Base-by-base conservation (phyloP, 2,888 invertebrate species). In the Malacosoma neustria region DNA sequence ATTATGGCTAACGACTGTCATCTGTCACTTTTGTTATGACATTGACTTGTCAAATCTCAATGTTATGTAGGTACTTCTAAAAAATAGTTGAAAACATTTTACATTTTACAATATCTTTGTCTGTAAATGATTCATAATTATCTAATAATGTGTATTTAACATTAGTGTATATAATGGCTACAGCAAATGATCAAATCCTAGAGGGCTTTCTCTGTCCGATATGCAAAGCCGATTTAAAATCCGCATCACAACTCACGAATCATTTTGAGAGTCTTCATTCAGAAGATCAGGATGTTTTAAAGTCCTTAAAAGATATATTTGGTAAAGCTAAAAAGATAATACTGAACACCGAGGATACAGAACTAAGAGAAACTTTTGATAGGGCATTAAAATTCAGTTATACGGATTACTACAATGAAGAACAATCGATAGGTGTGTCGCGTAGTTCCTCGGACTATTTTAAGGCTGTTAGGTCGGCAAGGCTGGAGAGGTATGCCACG, bases 201-300 rank as follows among this genome's bases (percentile, higher is more conserved):
- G 97, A 98, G 75, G 98, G 98, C 3, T 98, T 98, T 66, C 86
- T 98, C 6, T 98, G 98, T 72, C 98, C 98, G 0, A 95, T 97
- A 56, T 98, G 98, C 63, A 93, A 95, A 80, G 91, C 92, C 30
- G 97, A 98, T 72, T 88, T 96, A 33, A 93, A 94, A 63, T 93
- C 95, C 9, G 92, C 95, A 4, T 88, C 90, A 36, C 92, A 93
- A 63, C 87, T 98, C 38, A 93, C 94, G 37, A 89, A 89, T 48
- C 98, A 98, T 77, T 98, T 98, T 64, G 95, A 97, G 71, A 92
- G 92, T 43, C 87, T 90, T 37, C 98, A 98, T 71, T 91, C 92
- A 40, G 94, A 97, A 66, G 95, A 96, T 57, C 93, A 94, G 58
- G 95, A 94, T 72, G 90, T 94, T 35, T 70, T 95, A 11, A 92